Evolutionary conservation across 1,140 invertebrate species (phyloP), one percentile per base, ranked within the genome.

Genomic region (Gerris buenoi): DNA sequence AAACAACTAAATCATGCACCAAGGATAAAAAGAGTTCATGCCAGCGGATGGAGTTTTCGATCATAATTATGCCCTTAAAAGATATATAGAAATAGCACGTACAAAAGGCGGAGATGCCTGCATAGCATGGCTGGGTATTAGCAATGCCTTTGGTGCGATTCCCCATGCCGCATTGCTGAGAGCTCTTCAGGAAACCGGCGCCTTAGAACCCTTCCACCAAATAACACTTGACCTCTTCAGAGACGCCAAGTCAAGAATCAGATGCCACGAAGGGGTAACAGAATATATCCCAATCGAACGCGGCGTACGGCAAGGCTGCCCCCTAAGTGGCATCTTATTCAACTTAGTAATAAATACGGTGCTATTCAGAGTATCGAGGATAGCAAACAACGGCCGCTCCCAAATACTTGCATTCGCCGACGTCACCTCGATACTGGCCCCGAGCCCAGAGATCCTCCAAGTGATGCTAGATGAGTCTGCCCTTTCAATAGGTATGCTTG

Each of bases 241-340:
- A 60, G 62, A 60, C 15, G 56, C 23, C 3, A 2, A 13, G 5
- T 64, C 67, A 25, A 5, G 13, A 27, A 57, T 57, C 27, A 1
- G 27, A 13, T 33, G 63, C n/a, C 22, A 22, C 5, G n/a, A 23
- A 13, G 62, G 25, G 5, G 63, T 71, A 23, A 73, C 76, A 0
- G 68, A 74, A 1, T 69, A 70, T 0, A 74, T 79, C 27, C 25
- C 26, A 1, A 67, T 79, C 3, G 26, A 57, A 0, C n/a, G 76
- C 0, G 74, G 76, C 25, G 75, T 80, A 0, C 69, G 71, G 5
- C 78, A 80, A 68, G 77, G 79, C 2, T 77, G 76, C 66, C 76
- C 77, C 0, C 58, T 79, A 1, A 76, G 75, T 62, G 74, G 75
- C 0, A 63, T 79, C 0, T 68, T 78, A 0, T 81, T 81, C 71